phyloP scores from a whole-genome alignment of 2,888 invertebrate genomes.

The Hirtodrosophila alboralis region DNA sequence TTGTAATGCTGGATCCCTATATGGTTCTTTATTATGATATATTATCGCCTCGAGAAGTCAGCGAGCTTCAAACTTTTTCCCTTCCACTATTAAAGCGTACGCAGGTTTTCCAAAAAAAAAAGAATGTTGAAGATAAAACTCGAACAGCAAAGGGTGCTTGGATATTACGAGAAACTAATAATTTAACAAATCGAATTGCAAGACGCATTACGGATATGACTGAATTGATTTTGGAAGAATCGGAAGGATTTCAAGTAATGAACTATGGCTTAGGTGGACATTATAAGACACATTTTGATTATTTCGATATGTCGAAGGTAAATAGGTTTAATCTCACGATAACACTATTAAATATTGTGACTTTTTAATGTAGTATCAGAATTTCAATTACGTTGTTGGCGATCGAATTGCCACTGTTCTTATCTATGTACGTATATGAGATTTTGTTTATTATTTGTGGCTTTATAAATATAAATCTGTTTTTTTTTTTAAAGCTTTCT shows the following conservation, averaged over 20 bases:
- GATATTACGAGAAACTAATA: conserved; percentile 52
- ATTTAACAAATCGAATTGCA: conserved; percentile 51
- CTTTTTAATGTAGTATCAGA: conserved; percentile 7
- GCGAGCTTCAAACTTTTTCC: conserved; percentile 56
- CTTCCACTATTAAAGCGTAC: conserved; percentile 62
- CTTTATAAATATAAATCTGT: no score
- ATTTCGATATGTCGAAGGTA: conserved; percentile 64
- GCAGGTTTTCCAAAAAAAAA: conserved; percentile 31
- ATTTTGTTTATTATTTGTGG: no score
- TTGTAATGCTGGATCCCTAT: conserved; percentile 63
- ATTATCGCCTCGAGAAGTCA: conserved; percentile 67
- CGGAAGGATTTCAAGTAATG: conserved; percentile 75
- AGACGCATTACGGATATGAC: conserved; percentile 75
- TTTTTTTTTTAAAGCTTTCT: conserved; percentile 89
- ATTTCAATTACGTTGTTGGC: conserved; percentile 84
- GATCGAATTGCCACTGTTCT: conserved; percentile 98
- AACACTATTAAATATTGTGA: neutral
- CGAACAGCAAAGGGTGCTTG: conserved; percentile 78
- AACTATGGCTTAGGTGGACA: conserved; percentile 81
- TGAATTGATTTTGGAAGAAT: conserved; percentile 56
- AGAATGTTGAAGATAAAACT: conserved; percentile 13
- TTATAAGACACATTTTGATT: conserved; percentile 74
- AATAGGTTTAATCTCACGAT: conserved; percentile 14
- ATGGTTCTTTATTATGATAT: conserved; percentile 76
- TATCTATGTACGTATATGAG: conserved; percentile 89